Evolutionary conservation across 2,888 invertebrate species (phyloP), one percentile per base, ranked within the genome.

Genomic region (Drosophila barbarae): DNA sequence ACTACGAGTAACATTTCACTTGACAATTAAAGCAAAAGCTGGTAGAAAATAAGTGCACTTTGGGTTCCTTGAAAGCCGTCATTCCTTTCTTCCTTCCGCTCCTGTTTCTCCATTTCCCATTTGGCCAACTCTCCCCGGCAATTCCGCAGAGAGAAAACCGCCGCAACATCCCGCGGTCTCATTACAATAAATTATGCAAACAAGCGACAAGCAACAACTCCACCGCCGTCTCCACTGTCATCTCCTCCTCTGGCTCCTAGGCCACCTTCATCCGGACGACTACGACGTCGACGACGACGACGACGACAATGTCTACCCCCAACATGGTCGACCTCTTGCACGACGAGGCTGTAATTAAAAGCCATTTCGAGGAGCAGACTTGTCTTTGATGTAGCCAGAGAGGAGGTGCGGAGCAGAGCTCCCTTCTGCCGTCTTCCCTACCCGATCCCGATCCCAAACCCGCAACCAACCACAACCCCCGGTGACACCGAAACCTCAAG

Each of bases 141-240:
- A 49, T 41, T 39, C 51, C 38, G 39, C 56, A 32, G 49, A 38
- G 55, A 47, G 35, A 32, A 32, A 47, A 38, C 30, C 50, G 23
- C 64, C 42, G 23, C 63, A 63, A 65, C 54, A 71, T 58, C 56
- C 49, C 64, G 59, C 70, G 50, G 59, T 47, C 78, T 79, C 66
- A 80, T 79, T 79, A 74, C 66, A 80, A 70, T 75, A 77, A 83
- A 80, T 79, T 77, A 81, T 75, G 78, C 79, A 73, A 71, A 80
- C 64, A 71, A 70, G 64, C 64, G 38, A 54, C 47, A 58, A 58
- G 47, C 64, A 28, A 53, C 64, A 23, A 53, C 64, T 52, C 65
- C 46, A 34, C 49, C 53, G 39, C 41, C 49, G 10, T 36, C 65
- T 47, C 30, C 39, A 30, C 13, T 41, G 18, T 34, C 60, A 23